These are phyloP conservation scores for Gambusia affinis DNA, from an alignment of 2,113 vertebrate genomes.

Conservation along the genomic window DNA sequence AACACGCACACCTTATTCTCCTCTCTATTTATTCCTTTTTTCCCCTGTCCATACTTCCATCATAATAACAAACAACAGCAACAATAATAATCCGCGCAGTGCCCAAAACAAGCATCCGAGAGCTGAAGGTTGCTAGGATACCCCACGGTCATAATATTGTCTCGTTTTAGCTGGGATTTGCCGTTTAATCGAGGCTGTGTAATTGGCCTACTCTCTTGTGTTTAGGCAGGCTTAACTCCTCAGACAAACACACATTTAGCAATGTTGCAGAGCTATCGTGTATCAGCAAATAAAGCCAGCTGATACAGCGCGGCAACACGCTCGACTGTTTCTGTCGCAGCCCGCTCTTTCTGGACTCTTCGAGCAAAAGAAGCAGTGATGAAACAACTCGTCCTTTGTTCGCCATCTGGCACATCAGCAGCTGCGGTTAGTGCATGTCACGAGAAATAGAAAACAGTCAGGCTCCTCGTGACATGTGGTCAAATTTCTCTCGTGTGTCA, in stretches of 20 bases:
- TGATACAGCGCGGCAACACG: conserved; percentile 25
- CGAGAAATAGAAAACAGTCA: conserved; percentile 8
- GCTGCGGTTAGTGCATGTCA: conserved; percentile 1
- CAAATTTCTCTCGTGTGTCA: conserved; percentile 20
- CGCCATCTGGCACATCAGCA: conserved; percentile 9
- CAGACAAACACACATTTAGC: conserved; percentile 47
- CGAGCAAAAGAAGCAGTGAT: neutral
- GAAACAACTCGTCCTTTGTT: conserved; percentile 52
- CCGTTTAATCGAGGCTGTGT: conserved; percentile 72
- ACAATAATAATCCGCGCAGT: conserved; percentile 46
- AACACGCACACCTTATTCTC: neutral
- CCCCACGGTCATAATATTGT: conserved; percentile 67
- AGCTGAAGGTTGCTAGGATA: conserved; percentile 77
- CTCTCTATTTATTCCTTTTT: conserved; percentile 12
- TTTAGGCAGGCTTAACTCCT: conserved; percentile 52
- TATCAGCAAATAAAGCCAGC: conserved; percentile 48
- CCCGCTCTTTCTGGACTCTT: neutral
- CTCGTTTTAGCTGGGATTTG: conserved; percentile 74
- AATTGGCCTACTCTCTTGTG: conserved; percentile 72
- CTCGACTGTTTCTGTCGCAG: conserved; percentile 2
- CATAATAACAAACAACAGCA: conserved; percentile 60
- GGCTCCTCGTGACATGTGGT: conserved; percentile 21
- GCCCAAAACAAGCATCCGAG: conserved; percentile 56
- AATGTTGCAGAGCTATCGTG: conserved; percentile 28
- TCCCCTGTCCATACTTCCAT: conserved; percentile 17